Conservation (phyloP, 2,797 vertebrate species). For the Carapus acus region DNA sequence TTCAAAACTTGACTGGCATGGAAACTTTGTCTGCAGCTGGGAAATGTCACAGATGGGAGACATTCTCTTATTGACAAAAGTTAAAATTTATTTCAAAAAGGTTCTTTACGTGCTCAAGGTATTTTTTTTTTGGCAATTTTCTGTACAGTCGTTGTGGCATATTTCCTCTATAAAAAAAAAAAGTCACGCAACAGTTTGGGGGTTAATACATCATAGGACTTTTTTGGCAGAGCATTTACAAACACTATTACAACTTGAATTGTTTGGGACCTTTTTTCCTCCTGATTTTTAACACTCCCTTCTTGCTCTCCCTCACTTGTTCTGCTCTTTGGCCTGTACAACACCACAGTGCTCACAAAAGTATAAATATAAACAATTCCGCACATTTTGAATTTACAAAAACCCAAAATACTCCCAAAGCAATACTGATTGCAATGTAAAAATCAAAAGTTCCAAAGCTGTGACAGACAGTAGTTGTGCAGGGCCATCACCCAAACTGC, state of each 20-base stretch:
- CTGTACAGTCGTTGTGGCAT: not conserved
- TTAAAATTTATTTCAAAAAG: slow-evolving; percentile 7
- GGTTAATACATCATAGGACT: too few species aligned
- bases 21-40: not conserved
- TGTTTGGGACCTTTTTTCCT: too few species aligned
- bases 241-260: too few species aligned
- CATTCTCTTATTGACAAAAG: too few species aligned
- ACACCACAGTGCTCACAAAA: slow-evolving; percentile 34
- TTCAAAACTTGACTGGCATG: not conserved
- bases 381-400: slow-evolving; percentile 46
- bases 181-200: not conserved
- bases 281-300: too few species aligned
- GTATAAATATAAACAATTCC: slow-evolving; percentile 62
- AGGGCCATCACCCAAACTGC: slow-evolving; percentile 24
- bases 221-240: too few species aligned
- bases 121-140: too few species aligned
- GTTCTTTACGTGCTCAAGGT: slow-evolving; percentile 17
- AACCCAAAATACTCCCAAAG: slow-evolving; percentile 3
- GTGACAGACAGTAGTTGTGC: slow-evolving; percentile 24
- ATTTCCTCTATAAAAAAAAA: not conserved
- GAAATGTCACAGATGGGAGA: slow-evolving; percentile 7
- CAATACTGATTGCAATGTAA: slow-evolving; percentile 41
- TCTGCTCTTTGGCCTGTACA: slow-evolving; percentile 48
- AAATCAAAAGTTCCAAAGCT: slow-evolving; percentile 33
- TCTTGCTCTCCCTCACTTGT: too few species aligned